A percentile compares a stretch with the other conserved stretches of the same genome.
These are phyloP conservation scores for Enteromius anoplus DNA, from an alignment of 2,797 vertebrate genomes.

Conservation along the genomic window DNA sequence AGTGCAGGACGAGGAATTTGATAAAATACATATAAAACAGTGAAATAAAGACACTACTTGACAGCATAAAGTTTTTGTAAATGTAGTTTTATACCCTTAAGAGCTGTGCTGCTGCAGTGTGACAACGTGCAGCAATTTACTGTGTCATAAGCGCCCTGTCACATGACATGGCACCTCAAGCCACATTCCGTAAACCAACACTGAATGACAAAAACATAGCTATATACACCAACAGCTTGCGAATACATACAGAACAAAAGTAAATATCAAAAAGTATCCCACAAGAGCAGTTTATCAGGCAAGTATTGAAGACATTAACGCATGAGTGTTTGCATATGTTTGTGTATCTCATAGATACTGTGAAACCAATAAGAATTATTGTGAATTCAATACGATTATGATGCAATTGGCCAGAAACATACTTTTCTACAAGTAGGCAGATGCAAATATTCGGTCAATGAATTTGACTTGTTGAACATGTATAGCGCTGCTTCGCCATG, in stretches of 20 bases:
- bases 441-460: background rate
- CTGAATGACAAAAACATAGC: constrained; percentile 32
- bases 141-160: constrained; percentile 41
- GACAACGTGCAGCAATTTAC: constrained; percentile 40
- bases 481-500: background rate
- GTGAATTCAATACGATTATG: background rate
- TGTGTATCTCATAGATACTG: constrained; percentile 18
- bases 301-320: constrained; percentile 6
- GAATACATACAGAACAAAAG: constrained; percentile 41
- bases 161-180: constrained; percentile 58
- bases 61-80: constrained; percentile 30
- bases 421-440: background rate
- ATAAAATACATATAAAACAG: background rate
- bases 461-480: background rate
- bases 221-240: constrained; percentile 43
- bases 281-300: constrained; percentile 35
- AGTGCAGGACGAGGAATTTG: background rate
- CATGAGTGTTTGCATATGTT: constrained; percentile 21
- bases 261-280: constrained; percentile 31
- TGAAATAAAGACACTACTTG: constrained; percentile 12
- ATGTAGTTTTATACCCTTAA: constrained; percentile 47
- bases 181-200: constrained; percentile 53
- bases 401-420: constrained; percentile 2
- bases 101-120: constrained; percentile 42
- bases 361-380: background rate